Conservation (phyloP, 2,888 invertebrate species). For the Tiliacea aurago region DNA sequence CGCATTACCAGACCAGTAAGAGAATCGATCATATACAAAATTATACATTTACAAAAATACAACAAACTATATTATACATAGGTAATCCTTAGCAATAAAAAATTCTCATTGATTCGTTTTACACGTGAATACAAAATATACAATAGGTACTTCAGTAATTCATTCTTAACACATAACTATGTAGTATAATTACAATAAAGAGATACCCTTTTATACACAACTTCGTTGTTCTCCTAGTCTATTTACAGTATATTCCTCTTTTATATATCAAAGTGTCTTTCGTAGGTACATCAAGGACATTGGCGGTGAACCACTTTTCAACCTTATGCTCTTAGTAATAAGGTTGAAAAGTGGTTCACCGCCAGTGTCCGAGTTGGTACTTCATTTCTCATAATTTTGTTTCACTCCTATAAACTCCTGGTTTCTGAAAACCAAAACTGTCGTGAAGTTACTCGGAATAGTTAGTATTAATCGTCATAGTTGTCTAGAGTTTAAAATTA, state of each 20-base stretch:
- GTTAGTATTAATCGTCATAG: too few relatives aligned
- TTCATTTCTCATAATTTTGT: too few relatives aligned
- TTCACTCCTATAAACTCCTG: too few relatives aligned
- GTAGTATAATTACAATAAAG: slow-evolving; percentile 2
- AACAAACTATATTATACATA: slow-evolving; percentile 12
- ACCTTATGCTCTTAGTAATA: too few relatives aligned
- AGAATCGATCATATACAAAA: slow-evolving; percentile 1
- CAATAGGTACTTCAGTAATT: neutral
- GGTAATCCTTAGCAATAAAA: slow-evolving; percentile 10
- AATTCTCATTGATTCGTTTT: slow-evolving; percentile 20
- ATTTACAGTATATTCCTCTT: slow-evolving; percentile 7
- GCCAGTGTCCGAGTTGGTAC: neutral
- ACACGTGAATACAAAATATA: slow-evolving; percentile 28
- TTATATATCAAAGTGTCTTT: neutral
- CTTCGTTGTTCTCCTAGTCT: slow-evolving; percentile 35
- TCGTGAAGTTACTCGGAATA: too few relatives aligned
- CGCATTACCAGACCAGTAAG: neutral
- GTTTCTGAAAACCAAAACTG: too few relatives aligned
- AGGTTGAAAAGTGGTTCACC: too few relatives aligned
- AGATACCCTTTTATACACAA: slow-evolving; percentile 28
- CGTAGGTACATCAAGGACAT: neutral
- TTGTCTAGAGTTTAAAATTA: too few relatives aligned
- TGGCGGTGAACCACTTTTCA: too few relatives aligned
- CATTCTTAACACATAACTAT: neutral
- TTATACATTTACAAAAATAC: slow-evolving; percentile 44